Base-by-base conservation (phyloP, 2,888 invertebrate species). In the Bedellia somnulentella region DNA sequence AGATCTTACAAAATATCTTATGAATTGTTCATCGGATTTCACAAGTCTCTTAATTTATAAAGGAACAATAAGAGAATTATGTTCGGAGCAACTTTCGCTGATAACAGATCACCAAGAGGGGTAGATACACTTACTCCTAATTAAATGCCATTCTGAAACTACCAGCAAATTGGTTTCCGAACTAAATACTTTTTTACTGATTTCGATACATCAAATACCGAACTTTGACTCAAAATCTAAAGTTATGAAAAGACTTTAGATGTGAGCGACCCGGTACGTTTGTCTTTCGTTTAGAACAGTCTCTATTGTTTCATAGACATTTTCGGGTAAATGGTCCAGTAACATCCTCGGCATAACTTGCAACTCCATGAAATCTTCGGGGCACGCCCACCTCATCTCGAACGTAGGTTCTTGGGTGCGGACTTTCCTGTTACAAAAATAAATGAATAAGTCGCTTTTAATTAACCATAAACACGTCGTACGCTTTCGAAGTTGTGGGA, bases 331-430 rank as follows among this genome's bases (percentile, higher is more conserved):
- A 56, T 94, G 93, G 58, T 94, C 93, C 1, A 88, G 73, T 3
- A 93, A 53, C 89, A 93, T 93, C 28, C 87, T 78, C 4, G 90
- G 89, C 82, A 90, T 89, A 30, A 93, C 87, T 43, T 86, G 80
- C 30, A 93, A 70, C 49, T 90, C 87, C 71, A 82, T 82, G 59
- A 91, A 91, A 52, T 88, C 87, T 49, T 89, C 88, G 0, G 88
- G 78, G 32, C 82, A 77, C 3, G 87, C 86, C 91, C 91, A 92
- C 24, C 87, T 77, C 81, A 89, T 88, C 52, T 86, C 85, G 51
- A 77, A 88, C 35, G 80, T 81, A 4, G 81, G 80, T 33, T 83
- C 82, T 31, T 80, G 82, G 34, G 73, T 80, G 46, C 78, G 79
- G 43, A 80, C 75, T 79, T 82, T 83, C 46, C 81, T 84, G 57